These are phyloP conservation scores for Bungarus multicinctus DNA, from an alignment of 2,113 vertebrate genomes.

Conservation along the genomic window DNA sequence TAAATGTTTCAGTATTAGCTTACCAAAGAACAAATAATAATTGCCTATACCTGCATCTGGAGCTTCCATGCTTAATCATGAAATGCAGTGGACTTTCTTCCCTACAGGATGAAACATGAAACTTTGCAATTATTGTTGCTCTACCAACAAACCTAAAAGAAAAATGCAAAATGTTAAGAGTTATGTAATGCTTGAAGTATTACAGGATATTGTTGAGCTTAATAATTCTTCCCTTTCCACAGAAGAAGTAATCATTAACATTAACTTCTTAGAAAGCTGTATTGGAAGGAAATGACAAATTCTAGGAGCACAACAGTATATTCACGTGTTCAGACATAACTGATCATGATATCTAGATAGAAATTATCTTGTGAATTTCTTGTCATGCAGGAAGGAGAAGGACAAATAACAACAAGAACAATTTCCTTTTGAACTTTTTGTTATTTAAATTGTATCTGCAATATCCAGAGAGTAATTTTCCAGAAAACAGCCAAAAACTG, in stretches of 20 bases:
- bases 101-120: neutral
- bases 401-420: neutral
- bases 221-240: neutral
- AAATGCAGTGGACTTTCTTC: neutral
- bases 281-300: neutral
- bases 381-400: neutral
- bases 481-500: neutral
- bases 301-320: neutral
- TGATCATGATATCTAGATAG: neutral
- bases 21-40: neutral
- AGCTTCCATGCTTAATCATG: neutral
- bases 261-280: neutral
- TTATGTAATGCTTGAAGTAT: neutral
- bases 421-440: neutral
- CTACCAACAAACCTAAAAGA: neutral
- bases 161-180: neutral
- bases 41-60: neutral
- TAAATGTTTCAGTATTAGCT: conserved; percentile 10
- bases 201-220: neutral
- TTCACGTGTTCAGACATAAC: neutral
- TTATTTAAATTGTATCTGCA: neutral
- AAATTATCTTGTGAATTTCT: neutral
- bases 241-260: neutral
- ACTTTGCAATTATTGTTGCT: neutral
- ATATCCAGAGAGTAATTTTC: neutral